phyloP scores from a whole-genome alignment of 2,888 invertebrate genomes.

The Troides oblongomaculatus region DNA sequence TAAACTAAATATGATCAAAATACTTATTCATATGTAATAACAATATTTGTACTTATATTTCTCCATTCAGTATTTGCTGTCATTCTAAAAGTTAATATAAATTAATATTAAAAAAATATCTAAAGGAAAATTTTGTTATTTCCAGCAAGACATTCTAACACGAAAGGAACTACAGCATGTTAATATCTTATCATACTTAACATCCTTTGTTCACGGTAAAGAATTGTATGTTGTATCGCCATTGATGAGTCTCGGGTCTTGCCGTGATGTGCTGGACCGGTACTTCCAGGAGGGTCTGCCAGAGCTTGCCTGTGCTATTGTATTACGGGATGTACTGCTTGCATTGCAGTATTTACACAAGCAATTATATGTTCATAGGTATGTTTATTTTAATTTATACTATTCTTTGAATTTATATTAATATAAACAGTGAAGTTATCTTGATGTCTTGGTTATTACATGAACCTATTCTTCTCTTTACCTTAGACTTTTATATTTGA shows the following conservation, averaged over 20 bases:
- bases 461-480: too few species aligned
- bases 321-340: conserved; percentile 87
- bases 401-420: too few species aligned
- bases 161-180: conserved; percentile 89
- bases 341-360: conserved; percentile 92
- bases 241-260: conserved; percentile 91
- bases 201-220: conserved; percentile 87
- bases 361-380: conserved; percentile 92
- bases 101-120: too few species aligned
- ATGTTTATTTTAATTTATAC: conserved; percentile 10
- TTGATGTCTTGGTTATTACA: too few species aligned
- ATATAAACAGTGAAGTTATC: too few species aligned
- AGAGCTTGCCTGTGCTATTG: conserved; percentile 88
- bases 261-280: conserved; percentile 86
- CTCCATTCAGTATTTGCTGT: too few species aligned
- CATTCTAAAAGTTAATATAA: too few species aligned
- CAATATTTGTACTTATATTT: too few species aligned
- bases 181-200: conserved; percentile 87
- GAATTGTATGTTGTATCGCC: conserved; percentile 91
- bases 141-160: conserved; percentile 88
- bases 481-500: too few species aligned
- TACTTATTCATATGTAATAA: too few species aligned
- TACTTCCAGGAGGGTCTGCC: conserved; percentile 89
- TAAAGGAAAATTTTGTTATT: not conserved
- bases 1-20: too few species aligned